Evolutionary conservation across 2,113 vertebrate genomes (phyloP).

Genomic region (Macheiramphus alcinus): DNA sequence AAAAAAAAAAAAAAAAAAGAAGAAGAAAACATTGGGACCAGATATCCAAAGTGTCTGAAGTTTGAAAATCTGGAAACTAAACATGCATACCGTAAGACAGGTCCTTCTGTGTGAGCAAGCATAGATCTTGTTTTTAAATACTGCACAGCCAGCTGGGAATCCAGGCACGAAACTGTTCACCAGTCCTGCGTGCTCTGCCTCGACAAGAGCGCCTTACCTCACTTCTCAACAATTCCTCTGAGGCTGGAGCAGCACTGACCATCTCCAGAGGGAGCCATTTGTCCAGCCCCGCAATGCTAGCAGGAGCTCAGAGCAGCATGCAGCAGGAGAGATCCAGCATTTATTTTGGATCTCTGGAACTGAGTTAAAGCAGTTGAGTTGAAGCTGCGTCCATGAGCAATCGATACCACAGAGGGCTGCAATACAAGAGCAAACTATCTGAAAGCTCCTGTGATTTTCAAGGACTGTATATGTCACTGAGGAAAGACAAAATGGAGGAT

Average conservation of each 20-base stretch:
- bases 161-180: not conserved
- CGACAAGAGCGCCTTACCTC: not conserved
- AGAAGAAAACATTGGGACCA: not conserved
- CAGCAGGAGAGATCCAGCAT: not conserved
- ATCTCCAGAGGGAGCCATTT: not conserved
- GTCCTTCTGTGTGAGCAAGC: not conserved
- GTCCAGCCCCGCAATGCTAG: not conserved
- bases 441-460: not conserved
- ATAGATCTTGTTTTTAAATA: not conserved
- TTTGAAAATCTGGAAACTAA: not conserved
- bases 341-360: constrained; percentile 5
- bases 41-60: not conserved
- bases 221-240: constrained; percentile 23
- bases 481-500: not conserved
- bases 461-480: not conserved
- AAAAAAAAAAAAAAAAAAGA: not conserved
- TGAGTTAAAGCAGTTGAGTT: not conserved
- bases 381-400: not conserved
- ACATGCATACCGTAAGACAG: not conserved
- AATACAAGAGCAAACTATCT: not conserved
- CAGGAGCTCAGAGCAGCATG: not conserved
- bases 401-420: not conserved
- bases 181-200: not conserved
- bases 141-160: not conserved
- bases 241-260: not conserved